A percentile compares a stretch with the other conserved stretches of the same genome.
Evolutionary conservation across 2,888 invertebrate genomes (phyloP).

Genomic region (Adelognathus sp.): DNA sequence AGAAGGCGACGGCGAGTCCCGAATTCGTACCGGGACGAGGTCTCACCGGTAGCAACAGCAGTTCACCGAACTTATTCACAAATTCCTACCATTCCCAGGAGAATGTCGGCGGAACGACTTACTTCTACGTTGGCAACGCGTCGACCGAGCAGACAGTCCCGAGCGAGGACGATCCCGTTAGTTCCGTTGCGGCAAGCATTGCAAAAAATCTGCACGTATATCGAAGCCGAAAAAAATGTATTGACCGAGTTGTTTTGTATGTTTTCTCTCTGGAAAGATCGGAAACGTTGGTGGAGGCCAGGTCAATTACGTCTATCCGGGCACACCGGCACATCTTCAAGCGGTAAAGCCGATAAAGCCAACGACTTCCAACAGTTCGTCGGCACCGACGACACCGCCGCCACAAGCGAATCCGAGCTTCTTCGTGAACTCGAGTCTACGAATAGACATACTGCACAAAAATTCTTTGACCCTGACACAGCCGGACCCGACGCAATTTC

Average conservation of each 20-base stretch:
- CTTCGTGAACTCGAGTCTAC: conserved; percentile 93
- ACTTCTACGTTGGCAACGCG: conserved; percentile 89
- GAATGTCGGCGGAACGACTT: conserved; percentile 97
- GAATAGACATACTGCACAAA: conserved; percentile 89
- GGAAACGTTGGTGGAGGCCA: conserved; percentile 71
- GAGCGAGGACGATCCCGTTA: conserved; percentile 76
- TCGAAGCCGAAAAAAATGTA: neutral
- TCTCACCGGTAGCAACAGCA: conserved; percentile 76
- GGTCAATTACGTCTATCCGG: conserved; percentile 84
- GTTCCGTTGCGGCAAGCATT: conserved; percentile 18
- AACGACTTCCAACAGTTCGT: conserved; percentile 72
- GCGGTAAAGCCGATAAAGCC: conserved; percentile 82
- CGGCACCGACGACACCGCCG: conserved; percentile 75
- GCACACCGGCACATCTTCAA: conserved; percentile 85
- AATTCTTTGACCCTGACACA: conserved; percentile 89
- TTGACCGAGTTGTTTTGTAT: neutral
- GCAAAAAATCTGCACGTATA: neutral
- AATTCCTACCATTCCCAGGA: conserved; percentile 85
- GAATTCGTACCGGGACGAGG: conserved; percentile 78
- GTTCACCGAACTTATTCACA: conserved; percentile 78
- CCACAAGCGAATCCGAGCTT: conserved; percentile 84
- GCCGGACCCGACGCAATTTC: conserved; percentile 86
- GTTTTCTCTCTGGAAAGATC: conserved; percentile 65
- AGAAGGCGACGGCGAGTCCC: conserved; percentile 75
- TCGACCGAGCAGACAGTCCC: conserved; percentile 69